Conservation (phyloP, 2,113 vertebrate species). For the Spea bombifrons region DNA sequence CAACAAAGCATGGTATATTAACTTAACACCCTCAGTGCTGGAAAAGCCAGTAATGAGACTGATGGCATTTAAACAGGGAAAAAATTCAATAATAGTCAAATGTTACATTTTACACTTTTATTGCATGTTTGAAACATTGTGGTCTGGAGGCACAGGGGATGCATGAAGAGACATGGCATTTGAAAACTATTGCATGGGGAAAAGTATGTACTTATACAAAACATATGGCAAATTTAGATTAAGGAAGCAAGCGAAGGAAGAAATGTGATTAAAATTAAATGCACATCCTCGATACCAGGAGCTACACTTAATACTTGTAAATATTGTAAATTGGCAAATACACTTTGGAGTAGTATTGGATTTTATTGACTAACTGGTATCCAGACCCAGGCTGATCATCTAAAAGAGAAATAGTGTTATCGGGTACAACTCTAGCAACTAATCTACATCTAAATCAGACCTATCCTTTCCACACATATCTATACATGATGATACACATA, state of each 20-base stretch:
- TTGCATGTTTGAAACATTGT: conserved; percentile 44
- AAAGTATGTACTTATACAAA: conserved; percentile 36
- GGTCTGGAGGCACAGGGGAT: conserved; percentile 36
- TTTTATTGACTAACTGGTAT: too few relatives aligned
- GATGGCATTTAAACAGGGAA: conserved; percentile 38
- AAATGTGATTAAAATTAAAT: conserved; percentile 13
- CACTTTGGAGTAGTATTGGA: too few relatives aligned
- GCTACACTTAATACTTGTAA: too few relatives aligned
- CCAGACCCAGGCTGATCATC: too few relatives aligned
- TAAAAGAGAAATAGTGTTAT: too few relatives aligned
- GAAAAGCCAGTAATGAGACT: conserved; percentile 33
- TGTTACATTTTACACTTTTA: conserved; percentile 46
- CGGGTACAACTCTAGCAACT: too few relatives aligned
- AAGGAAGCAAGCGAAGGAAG: conserved; percentile 22
- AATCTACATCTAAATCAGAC: too few relatives aligned
- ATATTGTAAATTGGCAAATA: too few relatives aligned
- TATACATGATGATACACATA: too few relatives aligned
- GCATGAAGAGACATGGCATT: conserved; percentile 43
- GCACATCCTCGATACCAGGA: too few relatives aligned
- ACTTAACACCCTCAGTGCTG: conserved; percentile 46
- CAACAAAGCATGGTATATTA: conserved; percentile 45
- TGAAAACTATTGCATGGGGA: conserved; percentile 42
- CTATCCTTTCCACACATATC: too few relatives aligned
- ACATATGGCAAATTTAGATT: conserved; percentile 41
- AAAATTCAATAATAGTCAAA: conserved; percentile 48